These are phyloP conservation scores for Lasioglossum marginatum DNA, from an alignment of 2,888 invertebrate genomes.

Conservation along the genomic window DNA sequence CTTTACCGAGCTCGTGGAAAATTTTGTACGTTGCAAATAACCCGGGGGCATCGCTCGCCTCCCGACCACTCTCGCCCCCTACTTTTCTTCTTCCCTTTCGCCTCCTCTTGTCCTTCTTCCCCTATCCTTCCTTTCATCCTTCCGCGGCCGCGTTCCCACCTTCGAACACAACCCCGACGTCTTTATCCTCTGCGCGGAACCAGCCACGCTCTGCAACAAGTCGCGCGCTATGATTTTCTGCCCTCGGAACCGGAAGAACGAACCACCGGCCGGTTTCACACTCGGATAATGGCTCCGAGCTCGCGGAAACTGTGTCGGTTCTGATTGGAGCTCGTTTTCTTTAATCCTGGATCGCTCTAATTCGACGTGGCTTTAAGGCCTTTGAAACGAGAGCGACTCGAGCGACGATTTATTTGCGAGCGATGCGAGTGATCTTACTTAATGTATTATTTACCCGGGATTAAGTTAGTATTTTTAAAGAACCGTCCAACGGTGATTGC, in stretches of 20 bases:
- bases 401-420: background rate
- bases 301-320: background rate
- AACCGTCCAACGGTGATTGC: background rate
- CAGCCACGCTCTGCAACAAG: conserved; percentile 2
- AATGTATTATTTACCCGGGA: background rate
- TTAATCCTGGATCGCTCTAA: conserved; percentile 1
- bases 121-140: background rate
- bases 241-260: conserved; percentile 1
- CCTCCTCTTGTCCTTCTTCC: conserved; percentile 8
- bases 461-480: background rate
- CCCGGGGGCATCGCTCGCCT: conserved; percentile 44
- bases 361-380: background rate
- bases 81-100: background rate
- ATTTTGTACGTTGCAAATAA: conserved; percentile 58
- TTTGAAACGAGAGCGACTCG: background rate
- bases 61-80: background rate
- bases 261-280: conserved; percentile 1
- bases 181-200: background rate
- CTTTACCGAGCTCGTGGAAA: conserved; percentile 62
- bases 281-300: background rate
- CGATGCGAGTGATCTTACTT: background rate
- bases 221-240: conserved; percentile 15
- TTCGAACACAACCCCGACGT: background rate
- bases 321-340: conserved; percentile 5
- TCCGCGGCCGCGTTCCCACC: background rate